Percentiles rank a stretch among this genome's conserved stretches.
Evolutionary conservation across 2,113 vertebrate genomes (phyloP).

Genomic region (Salvelinus namaycush): DNA sequence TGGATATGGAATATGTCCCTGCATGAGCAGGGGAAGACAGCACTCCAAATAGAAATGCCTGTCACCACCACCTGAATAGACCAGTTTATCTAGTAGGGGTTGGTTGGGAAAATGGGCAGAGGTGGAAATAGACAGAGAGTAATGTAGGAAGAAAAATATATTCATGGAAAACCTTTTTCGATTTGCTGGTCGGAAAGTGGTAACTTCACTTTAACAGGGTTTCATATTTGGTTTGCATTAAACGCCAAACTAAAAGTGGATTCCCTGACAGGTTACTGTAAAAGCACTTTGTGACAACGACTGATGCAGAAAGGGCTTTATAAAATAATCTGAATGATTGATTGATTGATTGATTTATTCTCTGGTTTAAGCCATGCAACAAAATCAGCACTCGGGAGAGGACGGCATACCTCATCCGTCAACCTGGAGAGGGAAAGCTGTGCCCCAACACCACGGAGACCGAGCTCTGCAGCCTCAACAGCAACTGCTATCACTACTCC

Average conservation of each 20-base stretch:
- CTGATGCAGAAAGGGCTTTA: neutral
- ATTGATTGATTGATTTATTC: neutral
- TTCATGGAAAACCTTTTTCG: neutral
- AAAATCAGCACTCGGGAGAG: slow-evolving; percentile 78
- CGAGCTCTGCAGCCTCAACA: slow-evolving; percentile 86
- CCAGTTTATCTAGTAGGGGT: neutral
- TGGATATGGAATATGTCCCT: slow-evolving; percentile 34
- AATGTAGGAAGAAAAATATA: neutral
- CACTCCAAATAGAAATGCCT: slow-evolving; percentile 17
- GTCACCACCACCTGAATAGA: slow-evolving; percentile 19
- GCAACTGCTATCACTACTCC: slow-evolving; percentile 94
- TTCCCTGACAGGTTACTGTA: too few species aligned
- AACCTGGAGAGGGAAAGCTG: slow-evolving; percentile 78
- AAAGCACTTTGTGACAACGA: neutral
- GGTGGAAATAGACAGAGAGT: neutral
- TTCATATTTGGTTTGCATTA: neutral
- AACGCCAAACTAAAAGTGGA: neutral
- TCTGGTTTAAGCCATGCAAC: slow-evolving; percentile 81
- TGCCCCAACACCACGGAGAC: slow-evolving; percentile 80
- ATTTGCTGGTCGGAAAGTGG: neutral
- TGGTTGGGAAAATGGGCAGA: neutral
- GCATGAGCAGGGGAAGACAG: slow-evolving; percentile 11
- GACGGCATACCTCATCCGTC: slow-evolving; percentile 78
- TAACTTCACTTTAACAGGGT: neutral
- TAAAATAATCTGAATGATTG: neutral